phyloP scores from a whole-genome alignment of 2,113 vertebrate species.

The Herpailurus yagouaroundi region DNA sequence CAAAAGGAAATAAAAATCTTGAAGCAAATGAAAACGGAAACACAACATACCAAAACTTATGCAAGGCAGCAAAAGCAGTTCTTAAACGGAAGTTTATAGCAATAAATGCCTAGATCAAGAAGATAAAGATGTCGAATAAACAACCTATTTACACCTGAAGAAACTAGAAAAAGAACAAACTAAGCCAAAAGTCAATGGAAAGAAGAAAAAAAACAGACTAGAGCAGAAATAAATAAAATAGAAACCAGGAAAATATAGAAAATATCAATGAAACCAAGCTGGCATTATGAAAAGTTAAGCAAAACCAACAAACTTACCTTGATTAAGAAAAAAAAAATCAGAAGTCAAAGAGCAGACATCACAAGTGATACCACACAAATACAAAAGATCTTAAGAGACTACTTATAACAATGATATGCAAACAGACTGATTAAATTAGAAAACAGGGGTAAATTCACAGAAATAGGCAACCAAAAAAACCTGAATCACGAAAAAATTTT shows the following conservation, averaged over 20 bases:
- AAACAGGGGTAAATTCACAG: not conserved
- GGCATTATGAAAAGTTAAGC: not conserved
- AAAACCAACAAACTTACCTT: not conserved
- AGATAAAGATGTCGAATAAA: not conserved
- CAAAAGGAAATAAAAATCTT: not conserved
- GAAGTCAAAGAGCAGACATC: not conserved
- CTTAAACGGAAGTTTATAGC: not conserved
- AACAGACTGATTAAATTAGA: not conserved
- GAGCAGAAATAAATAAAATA: not conserved
- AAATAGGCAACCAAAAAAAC: not conserved
- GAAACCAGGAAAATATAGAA: not conserved
- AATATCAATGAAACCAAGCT: not conserved
- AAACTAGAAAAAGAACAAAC: not conserved
- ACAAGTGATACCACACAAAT: not conserved
- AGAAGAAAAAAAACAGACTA: not conserved
- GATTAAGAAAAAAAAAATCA: not conserved
- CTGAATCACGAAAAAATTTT: not conserved
- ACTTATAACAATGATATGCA: not conserved
- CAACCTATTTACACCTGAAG: not conserved
- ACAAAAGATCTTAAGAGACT: not conserved
- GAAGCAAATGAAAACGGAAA: not conserved
- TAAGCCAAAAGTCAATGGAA: not conserved
- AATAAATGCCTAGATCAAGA: not conserved
- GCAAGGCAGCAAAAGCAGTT: not conserved
- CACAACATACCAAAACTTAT: not conserved